Base-by-base conservation (phyloP, 1,140 invertebrate species). In the Cydia amplana region DNA sequence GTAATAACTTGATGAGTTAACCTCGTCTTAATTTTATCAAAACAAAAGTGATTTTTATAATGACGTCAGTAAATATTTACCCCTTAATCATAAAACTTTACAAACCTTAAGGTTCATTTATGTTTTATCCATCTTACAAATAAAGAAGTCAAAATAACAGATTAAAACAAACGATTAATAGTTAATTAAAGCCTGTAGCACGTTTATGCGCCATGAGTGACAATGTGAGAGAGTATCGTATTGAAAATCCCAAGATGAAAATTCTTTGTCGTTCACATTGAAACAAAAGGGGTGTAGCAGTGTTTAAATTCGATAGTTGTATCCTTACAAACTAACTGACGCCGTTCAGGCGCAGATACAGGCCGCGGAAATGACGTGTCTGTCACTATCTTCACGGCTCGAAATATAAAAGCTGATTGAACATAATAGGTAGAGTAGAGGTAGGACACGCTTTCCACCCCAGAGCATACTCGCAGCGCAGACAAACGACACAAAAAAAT, bases 331-430 rank as follows among this genome's bases (percentile, higher is more conserved):
- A 70, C 72, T 46, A 43, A 43, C 72, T 51, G 72, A 49, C 72
- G 43, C 20, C n/a, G 40, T 28, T 10, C 20, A 46, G 18, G 72
- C 20, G 16, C 46, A 46, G 20, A 73, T 51, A 73, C 18, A 72
- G 12, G 40, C 10, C 18, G 40, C 78, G 83, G 83, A 85, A 85
- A 85, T 85, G 75, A 85, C 79, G 72, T 74, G 83, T 85, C 83
- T 80, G 74, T 85, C 83, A 80, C 77, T 40, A 82, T 79, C 81
- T 80, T 80, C 55, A 76, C 16, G 32, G 9, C 51, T 55, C 72
- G 70, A 77, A 64, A 64, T 74, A 63, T 73, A 76, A 75, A 72
- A 75, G 55, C 67, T 65, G 64, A 32, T 74, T 72, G 70, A 28
- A 63, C 67, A 74, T 72, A 77, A 74, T 75, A 75, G 65, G 23